Conservation (phyloP, 2,797 vertebrate genomes). For the Clarias laeviceps region DNA sequence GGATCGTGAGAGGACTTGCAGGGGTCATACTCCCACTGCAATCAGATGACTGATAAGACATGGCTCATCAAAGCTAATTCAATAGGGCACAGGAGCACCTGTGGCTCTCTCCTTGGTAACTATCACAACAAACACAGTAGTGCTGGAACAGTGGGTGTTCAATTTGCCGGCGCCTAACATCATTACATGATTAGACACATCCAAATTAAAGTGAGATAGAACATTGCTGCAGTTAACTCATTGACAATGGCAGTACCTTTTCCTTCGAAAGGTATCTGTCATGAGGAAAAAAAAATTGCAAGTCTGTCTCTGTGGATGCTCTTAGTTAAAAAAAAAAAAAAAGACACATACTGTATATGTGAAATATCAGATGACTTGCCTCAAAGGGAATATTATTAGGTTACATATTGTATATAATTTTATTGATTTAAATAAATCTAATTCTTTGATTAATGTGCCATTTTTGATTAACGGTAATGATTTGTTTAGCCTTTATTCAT, state of each 20-base stretch:
- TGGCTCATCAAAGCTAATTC: constrained; percentile 55
- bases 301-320: neutral
- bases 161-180: constrained; percentile 55
- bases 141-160: constrained; percentile 53
- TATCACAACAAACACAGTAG: constrained; percentile 55
- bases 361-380: neutral
- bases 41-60: constrained; percentile 55
- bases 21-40: constrained; percentile 39
- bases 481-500: neutral
- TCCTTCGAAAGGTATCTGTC: neutral
- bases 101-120: constrained; percentile 53
- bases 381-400: neutral
- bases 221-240: constrained; percentile 43
- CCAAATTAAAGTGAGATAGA: constrained; percentile 52
- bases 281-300: neutral
- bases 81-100: constrained; percentile 48
- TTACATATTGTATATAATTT: neutral
- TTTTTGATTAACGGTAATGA: neutral
- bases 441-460: neutral
- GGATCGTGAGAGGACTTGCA: constrained; percentile 44
- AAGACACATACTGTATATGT: neutral
- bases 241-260: constrained; percentile 36
- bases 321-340: neutral
- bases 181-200: constrained; percentile 56
- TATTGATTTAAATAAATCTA: neutral